Evolutionary conservation across 2,888 invertebrate species (phyloP).

Genomic region (Eustalomyia histrio): DNA sequence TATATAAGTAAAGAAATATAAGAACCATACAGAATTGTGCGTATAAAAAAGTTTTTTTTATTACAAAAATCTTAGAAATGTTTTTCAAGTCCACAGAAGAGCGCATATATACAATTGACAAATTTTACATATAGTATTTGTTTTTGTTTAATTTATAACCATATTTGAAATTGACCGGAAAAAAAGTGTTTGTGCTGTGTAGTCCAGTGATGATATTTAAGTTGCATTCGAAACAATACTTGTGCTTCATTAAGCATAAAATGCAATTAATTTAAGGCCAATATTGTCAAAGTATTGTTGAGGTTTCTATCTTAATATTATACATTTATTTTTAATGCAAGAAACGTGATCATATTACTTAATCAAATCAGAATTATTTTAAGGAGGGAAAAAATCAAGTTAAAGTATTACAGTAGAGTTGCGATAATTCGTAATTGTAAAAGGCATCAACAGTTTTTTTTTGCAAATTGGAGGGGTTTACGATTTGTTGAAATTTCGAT

Average conservation of each 20-base stretch:
- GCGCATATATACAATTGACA: too few relatives aligned
- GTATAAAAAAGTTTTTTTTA: too few relatives aligned
- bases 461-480: too few relatives aligned
- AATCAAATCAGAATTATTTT: slow-evolving; percentile 33
- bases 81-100: too few relatives aligned
- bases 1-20: too few relatives aligned
- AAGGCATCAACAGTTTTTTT: too few relatives aligned
- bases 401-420: too few relatives aligned
- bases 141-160: background rate
- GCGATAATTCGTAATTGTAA: too few relatives aligned
- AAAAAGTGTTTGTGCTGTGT: slow-evolving; percentile 12
- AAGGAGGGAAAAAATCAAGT: background rate
- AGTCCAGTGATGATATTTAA: slow-evolving; percentile 33
- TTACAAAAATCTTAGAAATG: too few relatives aligned
- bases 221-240: slow-evolving; percentile 21
- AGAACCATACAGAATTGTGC: too few relatives aligned
- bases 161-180: slow-evolving; percentile 36
- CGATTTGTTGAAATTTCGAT: too few relatives aligned
- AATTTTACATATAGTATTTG: too few relatives aligned
- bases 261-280: slow-evolving; percentile 56
- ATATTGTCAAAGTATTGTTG: slow-evolving; percentile 40
- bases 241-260: slow-evolving; percentile 58
- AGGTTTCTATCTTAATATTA: slow-evolving; percentile 14
- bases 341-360: slow-evolving; percentile 61
- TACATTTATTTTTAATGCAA: slow-evolving; percentile 31